Evolutionary conservation across 53 echinoderm and acorn worm genomes (phyloP).

Genomic region (Patiria pectinifera): DNA sequence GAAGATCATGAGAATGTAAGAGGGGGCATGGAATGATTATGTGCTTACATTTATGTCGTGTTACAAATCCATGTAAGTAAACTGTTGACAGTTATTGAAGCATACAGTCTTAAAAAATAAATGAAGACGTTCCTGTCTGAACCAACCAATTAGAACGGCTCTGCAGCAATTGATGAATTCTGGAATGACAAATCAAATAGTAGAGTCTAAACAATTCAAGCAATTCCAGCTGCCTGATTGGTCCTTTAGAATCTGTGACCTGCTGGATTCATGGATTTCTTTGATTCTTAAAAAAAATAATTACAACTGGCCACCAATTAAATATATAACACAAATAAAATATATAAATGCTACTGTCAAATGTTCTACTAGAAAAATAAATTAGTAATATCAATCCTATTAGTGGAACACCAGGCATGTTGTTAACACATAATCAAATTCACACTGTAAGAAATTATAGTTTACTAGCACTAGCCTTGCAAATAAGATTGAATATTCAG

Average conservation of each 20-base stretch:
- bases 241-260: conserved; percentile 15
- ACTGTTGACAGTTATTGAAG: too few species aligned
- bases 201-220: neutral
- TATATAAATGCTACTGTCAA: conserved; percentile 42
- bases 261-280: neutral
- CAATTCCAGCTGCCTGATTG: neutral
- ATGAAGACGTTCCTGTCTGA: too few species aligned
- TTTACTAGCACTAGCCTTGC: neutral
- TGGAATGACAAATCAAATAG: neutral
- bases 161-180: neutral
- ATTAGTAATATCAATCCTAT: conserved; percentile 23
- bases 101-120: too few species aligned
- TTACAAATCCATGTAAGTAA: too few species aligned
- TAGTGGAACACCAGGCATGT: conserved; percentile 11
- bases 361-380: conserved; percentile 36
- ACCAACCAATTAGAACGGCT: neutral
- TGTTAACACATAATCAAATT: conserved; percentile 11
- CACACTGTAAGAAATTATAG: neutral
- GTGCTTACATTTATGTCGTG: too few species aligned
- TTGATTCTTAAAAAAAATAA: neutral
- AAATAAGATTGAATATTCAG: neutral
- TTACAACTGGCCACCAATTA: neutral
- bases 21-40: too few species aligned
- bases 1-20: too few species aligned
- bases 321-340: conserved; percentile 26